These are phyloP conservation scores for Andrena haemorrhoa DNA, from an alignment of 2,888 invertebrate genomes.

Conservation along the genomic window DNA sequence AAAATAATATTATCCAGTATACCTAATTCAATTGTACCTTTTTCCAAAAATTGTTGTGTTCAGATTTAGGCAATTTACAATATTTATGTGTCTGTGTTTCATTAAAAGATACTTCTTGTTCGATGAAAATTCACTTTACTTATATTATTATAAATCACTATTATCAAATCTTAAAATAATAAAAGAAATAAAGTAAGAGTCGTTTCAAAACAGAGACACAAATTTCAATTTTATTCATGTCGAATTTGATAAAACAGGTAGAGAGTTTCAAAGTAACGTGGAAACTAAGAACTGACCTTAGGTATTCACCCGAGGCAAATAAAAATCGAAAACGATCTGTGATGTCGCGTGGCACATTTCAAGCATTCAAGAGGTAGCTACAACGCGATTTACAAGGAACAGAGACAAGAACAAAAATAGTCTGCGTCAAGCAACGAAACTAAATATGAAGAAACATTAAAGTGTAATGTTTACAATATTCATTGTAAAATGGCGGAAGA, in stretches of 20 bases:
- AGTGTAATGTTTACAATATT: not conserved
- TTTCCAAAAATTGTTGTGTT: no score
- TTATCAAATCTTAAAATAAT: not conserved
- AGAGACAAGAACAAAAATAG: not conserved
- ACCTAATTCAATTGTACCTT: not conserved
- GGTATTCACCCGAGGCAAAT: not conserved
- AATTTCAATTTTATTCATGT: not conserved
- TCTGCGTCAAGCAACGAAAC: not conserved
- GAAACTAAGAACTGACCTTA: not conserved
- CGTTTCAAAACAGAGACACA: no score
- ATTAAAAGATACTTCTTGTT: not conserved
- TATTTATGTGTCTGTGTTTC: no score
- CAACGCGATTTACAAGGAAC: not conserved
- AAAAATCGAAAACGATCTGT: slow-evolving; percentile 6
- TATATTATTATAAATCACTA: not conserved
- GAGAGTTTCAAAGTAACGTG: not conserved
- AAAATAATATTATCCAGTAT: not conserved
- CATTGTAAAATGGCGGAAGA: not conserved
- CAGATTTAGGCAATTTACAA: no score
- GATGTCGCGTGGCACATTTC: slow-evolving; percentile 9
- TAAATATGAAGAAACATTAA: not conserved
- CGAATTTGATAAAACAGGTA: not conserved
- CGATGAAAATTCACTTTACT: not conserved
- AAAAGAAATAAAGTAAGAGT: no score
- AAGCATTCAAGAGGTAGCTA: slow-evolving; percentile 41